Conservation (phyloP, 2,888 invertebrate species). For the Trichopria drosophilae region DNA sequence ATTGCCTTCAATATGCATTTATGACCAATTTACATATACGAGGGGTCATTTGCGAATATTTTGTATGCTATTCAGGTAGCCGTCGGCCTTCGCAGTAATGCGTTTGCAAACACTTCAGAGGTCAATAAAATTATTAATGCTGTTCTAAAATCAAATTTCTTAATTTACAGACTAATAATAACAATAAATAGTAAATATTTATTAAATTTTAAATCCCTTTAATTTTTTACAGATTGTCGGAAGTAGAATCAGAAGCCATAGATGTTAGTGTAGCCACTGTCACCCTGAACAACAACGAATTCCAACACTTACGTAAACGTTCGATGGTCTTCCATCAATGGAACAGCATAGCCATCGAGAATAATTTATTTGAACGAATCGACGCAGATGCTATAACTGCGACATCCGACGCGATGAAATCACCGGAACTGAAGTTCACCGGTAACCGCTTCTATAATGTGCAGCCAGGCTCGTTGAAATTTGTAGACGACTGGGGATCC, state of each 20-base stretch:
- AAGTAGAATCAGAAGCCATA: slow-evolving; percentile 67
- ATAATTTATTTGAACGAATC: slow-evolving; percentile 68
- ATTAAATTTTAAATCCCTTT: neutral
- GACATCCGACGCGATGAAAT: slow-evolving; percentile 55
- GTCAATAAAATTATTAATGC: too few species aligned
- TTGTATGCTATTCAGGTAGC: too few species aligned
- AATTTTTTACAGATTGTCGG: slow-evolving; percentile 63
- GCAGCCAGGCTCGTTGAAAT: slow-evolving; percentile 63
- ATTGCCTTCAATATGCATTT: too few species aligned
- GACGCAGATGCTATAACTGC: slow-evolving; percentile 63
- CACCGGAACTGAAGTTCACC: slow-evolving; percentile 60
- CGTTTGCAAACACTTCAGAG: too few species aligned
- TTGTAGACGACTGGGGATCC: slow-evolving; percentile 62
- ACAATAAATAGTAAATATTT: too few species aligned
- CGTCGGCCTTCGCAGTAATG: too few species aligned
- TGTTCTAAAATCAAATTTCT: too few species aligned
- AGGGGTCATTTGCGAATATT: too few species aligned
- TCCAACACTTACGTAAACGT: slow-evolving; percentile 63
- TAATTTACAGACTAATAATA: too few species aligned
- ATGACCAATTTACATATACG: too few species aligned
- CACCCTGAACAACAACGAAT: slow-evolving; percentile 65
- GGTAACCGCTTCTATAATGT: slow-evolving; percentile 65
- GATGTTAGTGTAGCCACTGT: slow-evolving; percentile 67
- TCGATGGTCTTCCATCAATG: slow-evolving; percentile 70
- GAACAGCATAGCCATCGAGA: slow-evolving; percentile 67